phyloP scores from a whole-genome alignment of 2,797 vertebrate genomes.

The Cryptoprocta ferox region DNA sequence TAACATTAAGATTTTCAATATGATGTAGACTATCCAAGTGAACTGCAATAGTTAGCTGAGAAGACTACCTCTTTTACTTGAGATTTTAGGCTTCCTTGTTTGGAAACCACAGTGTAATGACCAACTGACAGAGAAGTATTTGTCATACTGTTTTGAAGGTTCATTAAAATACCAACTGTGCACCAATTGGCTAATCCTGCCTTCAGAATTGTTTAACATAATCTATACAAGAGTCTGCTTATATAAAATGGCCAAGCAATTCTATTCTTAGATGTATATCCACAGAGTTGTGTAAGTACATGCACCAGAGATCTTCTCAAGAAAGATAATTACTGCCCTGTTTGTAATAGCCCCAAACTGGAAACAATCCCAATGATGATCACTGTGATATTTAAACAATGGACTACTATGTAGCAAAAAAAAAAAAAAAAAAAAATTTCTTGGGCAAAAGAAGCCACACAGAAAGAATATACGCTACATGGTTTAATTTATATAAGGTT shows the following conservation, averaged over 20 bases:
- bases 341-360: not conserved
- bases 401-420: not conserved
- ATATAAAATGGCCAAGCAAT: not conserved
- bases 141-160: not conserved
- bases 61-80: not conserved
- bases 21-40: not conserved
- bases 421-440: not conserved
- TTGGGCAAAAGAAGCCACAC: slow-evolving; percentile 1
- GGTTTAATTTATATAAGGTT: slow-evolving; percentile 1
- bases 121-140: not conserved
- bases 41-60: not conserved
- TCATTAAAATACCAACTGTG: slow-evolving; percentile 20
- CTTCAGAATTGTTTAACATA: not conserved
- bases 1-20: not conserved
- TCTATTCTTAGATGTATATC: not conserved
- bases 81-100: not conserved
- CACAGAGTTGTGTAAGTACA: not conserved
- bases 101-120: not conserved
- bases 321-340: not conserved
- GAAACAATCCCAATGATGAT: not conserved
- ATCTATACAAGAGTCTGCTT: not conserved
- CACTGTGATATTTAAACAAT: not conserved
- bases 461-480: not conserved
- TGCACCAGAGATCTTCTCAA: slow-evolving; percentile 31
- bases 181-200: not conserved